Percentiles rank a stretch among this genome's conserved stretches.
Conservation (phyloP, 1,140 invertebrate species). For the Capitella teleta region DNA sequence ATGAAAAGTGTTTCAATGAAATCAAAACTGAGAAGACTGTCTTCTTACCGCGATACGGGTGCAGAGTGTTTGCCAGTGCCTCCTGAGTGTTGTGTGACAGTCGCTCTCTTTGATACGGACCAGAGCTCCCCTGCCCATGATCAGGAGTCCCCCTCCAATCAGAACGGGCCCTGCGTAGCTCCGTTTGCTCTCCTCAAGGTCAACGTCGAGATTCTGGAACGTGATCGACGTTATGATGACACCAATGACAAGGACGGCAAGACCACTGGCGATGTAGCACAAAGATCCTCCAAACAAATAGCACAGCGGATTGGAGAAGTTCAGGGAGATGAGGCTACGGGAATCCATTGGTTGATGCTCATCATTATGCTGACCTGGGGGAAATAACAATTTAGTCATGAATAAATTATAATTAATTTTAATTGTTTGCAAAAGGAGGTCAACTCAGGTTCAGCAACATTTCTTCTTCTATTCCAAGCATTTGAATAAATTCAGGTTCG, state of each 20-base stretch:
- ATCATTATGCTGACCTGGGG: too few relatives aligned
- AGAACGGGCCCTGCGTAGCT: conserved; percentile 26
- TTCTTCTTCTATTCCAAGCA: too few relatives aligned
- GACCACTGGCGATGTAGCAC: conserved; percentile 27
- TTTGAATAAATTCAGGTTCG: too few relatives aligned
- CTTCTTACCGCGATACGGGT: neutral
- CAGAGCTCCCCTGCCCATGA: conserved; percentile 23
- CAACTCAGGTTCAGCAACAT: too few relatives aligned
- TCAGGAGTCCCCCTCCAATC: conserved; percentile 23
- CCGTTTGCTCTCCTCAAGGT: conserved; percentile 17
- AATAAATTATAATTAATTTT: too few relatives aligned
- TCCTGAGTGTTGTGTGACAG: neutral
- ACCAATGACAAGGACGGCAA: conserved; percentile 23
- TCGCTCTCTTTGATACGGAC: conserved; percentile 14
- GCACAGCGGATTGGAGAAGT: conserved; percentile 19
- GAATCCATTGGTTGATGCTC: too few relatives aligned
- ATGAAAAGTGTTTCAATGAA: too few relatives aligned
- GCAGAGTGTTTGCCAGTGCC: neutral
- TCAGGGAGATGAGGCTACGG: neutral
- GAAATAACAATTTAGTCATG: too few relatives aligned
- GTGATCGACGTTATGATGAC: conserved; percentile 30
- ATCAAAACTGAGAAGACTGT: too few relatives aligned
- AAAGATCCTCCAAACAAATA: conserved; percentile 24
- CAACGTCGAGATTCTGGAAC: conserved; percentile 25
- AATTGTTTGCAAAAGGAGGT: too few relatives aligned